These are phyloP conservation scores for Thymelicus lineola DNA, from an alignment of 2,888 invertebrate species.

Conservation along the genomic window DNA sequence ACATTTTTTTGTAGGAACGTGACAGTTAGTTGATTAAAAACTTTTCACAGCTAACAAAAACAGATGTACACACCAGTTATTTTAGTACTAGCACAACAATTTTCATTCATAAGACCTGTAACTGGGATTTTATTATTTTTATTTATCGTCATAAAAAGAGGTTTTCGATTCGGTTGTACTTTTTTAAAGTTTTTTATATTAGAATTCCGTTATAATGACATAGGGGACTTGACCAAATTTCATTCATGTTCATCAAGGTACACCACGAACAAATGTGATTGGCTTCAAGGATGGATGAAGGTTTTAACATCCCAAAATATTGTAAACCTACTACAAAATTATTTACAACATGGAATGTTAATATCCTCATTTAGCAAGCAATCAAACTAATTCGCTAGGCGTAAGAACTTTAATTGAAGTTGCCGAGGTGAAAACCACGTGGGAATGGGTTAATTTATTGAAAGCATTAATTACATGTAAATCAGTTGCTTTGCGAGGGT, in stretches of 20 bases:
- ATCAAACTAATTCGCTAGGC: constrained; percentile 4
- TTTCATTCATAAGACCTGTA: too few relatives aligned
- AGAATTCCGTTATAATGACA: too few relatives aligned
- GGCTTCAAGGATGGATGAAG: too few relatives aligned
- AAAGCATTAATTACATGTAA: constrained; percentile 10
- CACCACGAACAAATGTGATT: too few relatives aligned
- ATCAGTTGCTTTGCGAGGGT: not conserved
- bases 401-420: constrained; percentile 12
- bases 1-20: not conserved
- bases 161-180: too few relatives aligned
- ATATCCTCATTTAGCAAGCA: not conserved
- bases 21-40: constrained; percentile 1
- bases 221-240: too few relatives aligned
- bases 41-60: not conserved
- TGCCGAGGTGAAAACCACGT: constrained; percentile 3
- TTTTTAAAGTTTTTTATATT: too few relatives aligned
- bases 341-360: not conserved
- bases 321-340: too few relatives aligned
- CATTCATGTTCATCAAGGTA: too few relatives aligned
- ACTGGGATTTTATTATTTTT: too few relatives aligned
- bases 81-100: not conserved
- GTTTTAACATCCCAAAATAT: too few relatives aligned
- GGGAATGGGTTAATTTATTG: constrained; percentile 2
- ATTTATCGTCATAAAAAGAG: too few relatives aligned
- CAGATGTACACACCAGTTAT: not conserved